A percentile compares a stretch with the other conserved stretches of the same genome.
phyloP scores from a whole-genome alignment of 2,888 invertebrate species.

The Thysanoteuthis rhombus region DNA sequence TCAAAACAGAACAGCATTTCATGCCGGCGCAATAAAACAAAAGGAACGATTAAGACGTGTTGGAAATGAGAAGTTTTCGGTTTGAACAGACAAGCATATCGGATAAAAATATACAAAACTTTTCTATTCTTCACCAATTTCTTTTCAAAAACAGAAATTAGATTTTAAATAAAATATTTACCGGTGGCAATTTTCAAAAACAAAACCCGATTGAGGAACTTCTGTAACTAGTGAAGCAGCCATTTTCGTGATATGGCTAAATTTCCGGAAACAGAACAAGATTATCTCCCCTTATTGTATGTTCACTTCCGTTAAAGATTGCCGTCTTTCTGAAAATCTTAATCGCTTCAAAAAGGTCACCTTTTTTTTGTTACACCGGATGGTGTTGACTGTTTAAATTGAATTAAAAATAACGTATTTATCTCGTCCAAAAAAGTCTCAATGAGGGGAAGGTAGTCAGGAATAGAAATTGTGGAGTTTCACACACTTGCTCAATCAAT shows the following conservation, averaged over 20 bases:
- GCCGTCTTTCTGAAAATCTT: too few relatives aligned
- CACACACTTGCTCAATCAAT: too few relatives aligned
- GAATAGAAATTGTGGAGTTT: too few relatives aligned
- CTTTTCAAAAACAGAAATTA: neutral
- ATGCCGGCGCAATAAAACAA: neutral
- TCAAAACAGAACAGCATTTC: neutral
- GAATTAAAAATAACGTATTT: too few relatives aligned
- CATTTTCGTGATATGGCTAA: conserved; percentile 38
- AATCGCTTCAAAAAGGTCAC: too few relatives aligned
- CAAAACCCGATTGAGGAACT: conserved; percentile 57
- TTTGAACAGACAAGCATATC: neutral
- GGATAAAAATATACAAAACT: neutral
- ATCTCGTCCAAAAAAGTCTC: too few relatives aligned
- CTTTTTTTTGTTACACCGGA: too few relatives aligned
- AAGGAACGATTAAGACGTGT: neutral
- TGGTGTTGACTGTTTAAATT: too few relatives aligned
- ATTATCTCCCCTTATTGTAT: neutral
- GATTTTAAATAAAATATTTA: conserved; percentile 35
- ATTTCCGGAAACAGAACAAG: neutral
- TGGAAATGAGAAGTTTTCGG: neutral
- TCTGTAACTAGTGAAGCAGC: conserved; percentile 42
- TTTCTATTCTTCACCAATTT: neutral
- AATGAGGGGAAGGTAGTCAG: too few relatives aligned
- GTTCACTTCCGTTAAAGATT: neutral
- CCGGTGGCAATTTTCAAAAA: conserved; percentile 63